Evolutionary conservation across 2,113 vertebrate species (phyloP), one percentile per base, ranked within the genome.

Genomic region (Callopanchax toddi): DNA sequence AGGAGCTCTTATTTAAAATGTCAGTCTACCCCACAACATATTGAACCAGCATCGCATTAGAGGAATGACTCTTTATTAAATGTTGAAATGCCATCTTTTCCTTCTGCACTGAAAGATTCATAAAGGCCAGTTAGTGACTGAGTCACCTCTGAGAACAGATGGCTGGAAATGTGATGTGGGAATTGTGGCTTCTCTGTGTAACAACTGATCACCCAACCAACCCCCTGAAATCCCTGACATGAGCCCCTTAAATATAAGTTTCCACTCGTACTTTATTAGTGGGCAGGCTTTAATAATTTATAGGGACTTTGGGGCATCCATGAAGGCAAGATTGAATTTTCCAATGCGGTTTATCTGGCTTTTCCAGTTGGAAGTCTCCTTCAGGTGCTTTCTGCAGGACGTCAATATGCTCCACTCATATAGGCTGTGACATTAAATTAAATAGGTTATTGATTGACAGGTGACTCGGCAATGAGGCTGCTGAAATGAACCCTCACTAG

Each of bases 391-490:
- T 92, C 89, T 88, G 74, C 21, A 78, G 63, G 90, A 91, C 88
- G 78, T 99, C 97, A 96, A 98, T 97, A 96, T 89, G 8, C 42
- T 86, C 89, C 91, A 91, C 92, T 92, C 53, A 25, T 84, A 89
- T 85, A 83, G 87, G 82, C 82, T 85, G 83, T 92, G 92, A 92
- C 91, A 96, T 96, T 96, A 96, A 95, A 97, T 96, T 95, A 97
- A 97, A 97, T 95, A 93, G 95, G 89, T 95, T 98, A 98, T 98
- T 96, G 96, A 99, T 93, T 91, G 91, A 90, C 77, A 92, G 62
- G 92, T 87, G 92, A 82, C 78, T 74, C 78, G 67, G 92, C 93
- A 87, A 89, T 86, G 67, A 87, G 89, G 90, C 85, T 89, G 88
- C 85, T 82, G 68, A 91, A 93, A 92, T 89, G 91, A 88, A 25